Conservation (phyloP, 2,113 vertebrate species). For the Dipodomys ordii region DNA sequence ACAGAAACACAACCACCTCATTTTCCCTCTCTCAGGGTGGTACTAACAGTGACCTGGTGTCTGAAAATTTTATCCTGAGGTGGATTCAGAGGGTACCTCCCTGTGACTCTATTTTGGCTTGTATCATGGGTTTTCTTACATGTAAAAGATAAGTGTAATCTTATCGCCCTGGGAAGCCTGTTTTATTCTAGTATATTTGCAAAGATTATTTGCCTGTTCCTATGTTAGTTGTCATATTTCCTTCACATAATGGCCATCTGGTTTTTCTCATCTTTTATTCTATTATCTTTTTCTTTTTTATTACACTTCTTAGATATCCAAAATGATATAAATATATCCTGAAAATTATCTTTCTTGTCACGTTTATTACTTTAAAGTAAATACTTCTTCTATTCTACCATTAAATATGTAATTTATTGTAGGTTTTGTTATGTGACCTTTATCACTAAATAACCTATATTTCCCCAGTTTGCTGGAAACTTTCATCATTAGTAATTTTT, state of each 20-base stretch:
- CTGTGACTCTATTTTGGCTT: background rate
- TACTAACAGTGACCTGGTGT: background rate
- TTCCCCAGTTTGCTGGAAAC: background rate
- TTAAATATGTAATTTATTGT: background rate
- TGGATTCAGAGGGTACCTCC: background rate
- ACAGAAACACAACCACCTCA: background rate
- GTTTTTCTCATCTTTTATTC: background rate
- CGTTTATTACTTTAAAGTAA: background rate
- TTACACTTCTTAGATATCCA: background rate
- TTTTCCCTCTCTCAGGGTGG: no score
- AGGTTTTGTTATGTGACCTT: background rate
- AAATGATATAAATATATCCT: background rate
- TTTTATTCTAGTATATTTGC: background rate
- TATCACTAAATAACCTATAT: background rate
- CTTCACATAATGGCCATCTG: background rate
- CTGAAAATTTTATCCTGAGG: background rate
- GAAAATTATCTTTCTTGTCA: background rate
- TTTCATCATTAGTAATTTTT: background rate
- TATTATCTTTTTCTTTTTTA: background rate
- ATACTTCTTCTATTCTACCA: background rate
- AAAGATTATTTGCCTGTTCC: background rate
- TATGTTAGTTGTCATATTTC: background rate
- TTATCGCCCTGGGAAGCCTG: background rate
- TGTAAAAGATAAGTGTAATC: background rate
- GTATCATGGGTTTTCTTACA: background rate